A percentile compares a stretch with the other conserved stretches of the same genome.
Conservation (phyloP, 2,113 vertebrate species). For the Brachyhypopomus occidentalis region DNA sequence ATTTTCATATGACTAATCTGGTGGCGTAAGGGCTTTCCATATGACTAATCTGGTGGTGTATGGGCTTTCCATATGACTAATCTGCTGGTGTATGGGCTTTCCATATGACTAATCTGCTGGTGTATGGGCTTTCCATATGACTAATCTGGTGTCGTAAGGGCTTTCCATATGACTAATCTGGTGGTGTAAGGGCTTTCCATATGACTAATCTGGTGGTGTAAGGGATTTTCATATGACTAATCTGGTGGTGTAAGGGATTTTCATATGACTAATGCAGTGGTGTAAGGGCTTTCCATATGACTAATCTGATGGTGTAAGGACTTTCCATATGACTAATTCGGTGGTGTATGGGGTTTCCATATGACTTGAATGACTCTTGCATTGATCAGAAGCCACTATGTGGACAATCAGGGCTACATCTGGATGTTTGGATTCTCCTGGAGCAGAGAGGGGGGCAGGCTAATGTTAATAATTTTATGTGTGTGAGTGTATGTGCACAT, state of each 20-base stretch:
- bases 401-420: slow-evolving; percentile 22
- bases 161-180: not conserved
- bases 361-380: slow-evolving; percentile 40
- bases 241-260: not conserved
- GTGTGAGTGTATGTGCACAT: not conserved
- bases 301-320: not conserved
- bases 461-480: not conserved
- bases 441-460: slow-evolving; percentile 47
- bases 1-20: not conserved
- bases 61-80: not conserved
- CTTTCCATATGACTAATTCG: not conserved
- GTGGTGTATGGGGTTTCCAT: no score
- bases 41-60: not conserved
- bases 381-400: slow-evolving; percentile 63
- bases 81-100: no score
- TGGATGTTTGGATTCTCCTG: slow-evolving; percentile 35
- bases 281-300: not conserved
- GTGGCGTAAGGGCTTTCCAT: no score
- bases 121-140: not conserved
- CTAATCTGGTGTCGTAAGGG: not conserved
- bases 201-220: no score
- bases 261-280: no score
- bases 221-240: not conserved
- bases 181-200: not conserved
- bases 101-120: no score